Percentiles rank a stretch among this genome's conserved stretches.
Conservation (phyloP, 2,888 invertebrate genomes). For the Andrena praecox region DNA sequence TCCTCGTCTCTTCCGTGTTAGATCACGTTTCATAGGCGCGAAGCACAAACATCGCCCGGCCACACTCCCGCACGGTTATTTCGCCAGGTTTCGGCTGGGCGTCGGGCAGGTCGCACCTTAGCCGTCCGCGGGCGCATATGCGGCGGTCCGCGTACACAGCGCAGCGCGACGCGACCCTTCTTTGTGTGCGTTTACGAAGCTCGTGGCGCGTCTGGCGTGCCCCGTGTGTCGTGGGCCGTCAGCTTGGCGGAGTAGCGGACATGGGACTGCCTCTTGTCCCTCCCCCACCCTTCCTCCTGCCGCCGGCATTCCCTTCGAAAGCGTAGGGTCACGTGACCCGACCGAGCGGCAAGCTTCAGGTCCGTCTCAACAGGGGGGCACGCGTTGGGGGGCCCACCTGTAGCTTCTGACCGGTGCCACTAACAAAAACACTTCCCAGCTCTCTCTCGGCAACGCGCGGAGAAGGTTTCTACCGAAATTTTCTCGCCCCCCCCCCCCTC, state of each 20-base stretch:
- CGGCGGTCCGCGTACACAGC: slow-evolving; percentile 19
- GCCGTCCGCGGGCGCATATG: slow-evolving; percentile 39
- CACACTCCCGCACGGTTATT: slow-evolving; percentile 47
- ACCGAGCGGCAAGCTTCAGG: slow-evolving; percentile 69
- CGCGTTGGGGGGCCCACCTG: slow-evolving; percentile 77
- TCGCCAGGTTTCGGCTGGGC: slow-evolving; percentile 26
- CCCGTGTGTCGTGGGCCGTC: slow-evolving; percentile 48
- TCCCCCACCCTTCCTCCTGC: slow-evolving; percentile 58
- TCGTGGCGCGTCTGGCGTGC: slow-evolving; percentile 57
- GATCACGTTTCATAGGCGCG: slow-evolving; percentile 27
- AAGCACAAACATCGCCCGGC: slow-evolving; percentile 8
- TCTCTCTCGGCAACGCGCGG: neutral
- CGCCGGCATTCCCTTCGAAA: slow-evolving; percentile 67
- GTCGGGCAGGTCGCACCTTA: slow-evolving; percentile 32
- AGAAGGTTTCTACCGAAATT: slow-evolving; percentile 16
- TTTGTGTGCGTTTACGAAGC: slow-evolving; percentile 54
- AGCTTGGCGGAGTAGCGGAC: slow-evolving; percentile 62
- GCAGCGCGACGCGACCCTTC: slow-evolving; percentile 46
- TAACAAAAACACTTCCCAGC: slow-evolving; percentile 24
- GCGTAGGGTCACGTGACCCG: slow-evolving; percentile 76
- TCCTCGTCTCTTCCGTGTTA: slow-evolving; percentile 9
- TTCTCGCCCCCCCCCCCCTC: slow-evolving; percentile 4
- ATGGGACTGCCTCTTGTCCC: slow-evolving; percentile 62
- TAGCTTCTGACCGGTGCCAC: slow-evolving; percentile 71
- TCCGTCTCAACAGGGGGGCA: slow-evolving; percentile 70